Conservation (phyloP, 2,888 invertebrate genomes). For the Salticus scenicus region DNA sequence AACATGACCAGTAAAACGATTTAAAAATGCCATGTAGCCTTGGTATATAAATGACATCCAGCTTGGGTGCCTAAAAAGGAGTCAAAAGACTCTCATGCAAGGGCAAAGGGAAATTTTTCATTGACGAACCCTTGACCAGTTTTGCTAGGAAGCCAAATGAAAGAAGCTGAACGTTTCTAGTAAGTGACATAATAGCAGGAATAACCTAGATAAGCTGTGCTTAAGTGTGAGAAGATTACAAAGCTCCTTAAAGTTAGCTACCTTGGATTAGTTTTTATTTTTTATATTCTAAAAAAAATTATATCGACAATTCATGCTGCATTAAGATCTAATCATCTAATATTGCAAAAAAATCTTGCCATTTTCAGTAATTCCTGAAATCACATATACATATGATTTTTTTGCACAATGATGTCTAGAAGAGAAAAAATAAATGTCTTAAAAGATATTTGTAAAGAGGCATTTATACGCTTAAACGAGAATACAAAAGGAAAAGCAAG, state of each 20-base stretch:
- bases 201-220: slow-evolving; percentile 41
- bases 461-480: too few relatives aligned
- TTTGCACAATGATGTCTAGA: too few relatives aligned
- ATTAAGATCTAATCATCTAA: too few relatives aligned
- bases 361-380: too few relatives aligned
- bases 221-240: not conserved
- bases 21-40: slow-evolving; percentile 12
- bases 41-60: slow-evolving; percentile 20
- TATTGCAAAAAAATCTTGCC: too few relatives aligned
- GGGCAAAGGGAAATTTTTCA: slow-evolving; percentile 32
- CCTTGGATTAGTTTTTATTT: slow-evolving; percentile 26
- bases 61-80: slow-evolving; percentile 54
- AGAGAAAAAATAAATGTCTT: too few relatives aligned
- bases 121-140: slow-evolving; percentile 51
- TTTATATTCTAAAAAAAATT: not conserved
- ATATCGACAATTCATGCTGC: too few relatives aligned
- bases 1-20: not conserved
- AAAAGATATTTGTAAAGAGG: too few relatives aligned
- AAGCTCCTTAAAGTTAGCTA: not conserved
- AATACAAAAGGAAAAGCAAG: too few relatives aligned
- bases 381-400: too few relatives aligned
- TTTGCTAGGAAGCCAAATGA: slow-evolving; percentile 25
- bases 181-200: slow-evolving; percentile 35
- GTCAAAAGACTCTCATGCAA: slow-evolving; percentile 17
- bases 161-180: slow-evolving; percentile 6